Conservation (phyloP, 2,888 invertebrate genomes). For the Pseudococcus longispinus region DNA sequence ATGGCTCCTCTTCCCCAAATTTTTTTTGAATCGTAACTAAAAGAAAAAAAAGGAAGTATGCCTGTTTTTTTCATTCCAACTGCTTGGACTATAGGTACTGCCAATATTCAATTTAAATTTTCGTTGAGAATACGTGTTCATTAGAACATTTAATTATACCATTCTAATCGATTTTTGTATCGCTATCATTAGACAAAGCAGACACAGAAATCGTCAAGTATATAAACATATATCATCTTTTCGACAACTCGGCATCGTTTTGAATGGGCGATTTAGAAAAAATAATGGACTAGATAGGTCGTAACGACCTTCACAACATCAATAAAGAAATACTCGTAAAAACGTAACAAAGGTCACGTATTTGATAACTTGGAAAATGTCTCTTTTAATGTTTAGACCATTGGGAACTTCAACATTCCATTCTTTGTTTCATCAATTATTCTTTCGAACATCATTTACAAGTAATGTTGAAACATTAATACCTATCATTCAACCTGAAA, state of each 20-base stretch:
- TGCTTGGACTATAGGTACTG: too few species aligned
- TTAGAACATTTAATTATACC: background rate
- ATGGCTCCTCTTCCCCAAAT: too few species aligned
- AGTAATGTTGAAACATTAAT: background rate
- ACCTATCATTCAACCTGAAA: too few species aligned
- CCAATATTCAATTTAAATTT: background rate
- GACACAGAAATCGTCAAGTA: background rate
- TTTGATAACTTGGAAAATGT: background rate
- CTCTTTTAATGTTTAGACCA: background rate
- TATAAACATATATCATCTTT: background rate
- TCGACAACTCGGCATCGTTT: background rate
- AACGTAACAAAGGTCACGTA: background rate
- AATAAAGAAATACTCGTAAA: background rate
- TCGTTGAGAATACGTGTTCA: background rate
- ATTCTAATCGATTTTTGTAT: conserved; percentile 4
- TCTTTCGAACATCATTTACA: background rate
- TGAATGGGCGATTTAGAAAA: background rate
- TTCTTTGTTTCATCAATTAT: background rate
- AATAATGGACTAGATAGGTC: background rate
- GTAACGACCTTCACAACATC: background rate
- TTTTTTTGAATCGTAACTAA: too few species aligned
- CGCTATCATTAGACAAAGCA: background rate
- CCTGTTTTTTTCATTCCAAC: background rate
- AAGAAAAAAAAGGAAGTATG: background rate
- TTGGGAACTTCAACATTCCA: background rate